Base-by-base conservation (phyloP, 2,888 invertebrate species). In the Melanostoma mellinum region DNA sequence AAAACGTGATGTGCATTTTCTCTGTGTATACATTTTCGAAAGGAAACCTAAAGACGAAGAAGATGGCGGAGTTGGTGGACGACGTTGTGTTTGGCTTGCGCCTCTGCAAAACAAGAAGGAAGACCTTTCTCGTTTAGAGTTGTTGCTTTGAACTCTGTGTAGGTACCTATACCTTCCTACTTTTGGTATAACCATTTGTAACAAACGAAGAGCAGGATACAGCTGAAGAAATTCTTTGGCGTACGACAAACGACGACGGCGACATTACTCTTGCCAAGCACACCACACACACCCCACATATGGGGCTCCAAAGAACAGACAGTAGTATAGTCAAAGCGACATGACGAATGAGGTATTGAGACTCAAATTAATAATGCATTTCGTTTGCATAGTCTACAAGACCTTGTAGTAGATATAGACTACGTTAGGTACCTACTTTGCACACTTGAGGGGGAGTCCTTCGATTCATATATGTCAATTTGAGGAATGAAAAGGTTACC, bases 341-440 rank as follows among this genome's bases (percentile, higher is more conserved):
- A 80, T 80, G 81, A 82, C 73, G 67, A 81, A 81, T 81, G 72
- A 81, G 72, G 68, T 77, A 82, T 82, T 82, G 81, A 82, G 81
- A 77, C 81, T 68, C 61, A 82, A 82, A 82, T 82, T 82, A 82
- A 82, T 82, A 82, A 82, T 82, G 81, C 81, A 82, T 77, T 82
- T 82, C 52, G 68, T 73, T 82, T 77, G 82, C 77, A 75, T 72
- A 81, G 65, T 81, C 71, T 65, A 65, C 71, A 81, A 67, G 75
- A 67, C 71, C 55, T 55, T 73, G 50, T 52, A 44, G 33, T 8
- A 8, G 40, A 20, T 20, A 20, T 20, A 20, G 20, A 20, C 20
- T 20, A 20, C 20, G 20, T 20, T 30, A 42, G 6, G 32, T 0
- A 9, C 35, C 2, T 4, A 2, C 32, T 35, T 42, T 5, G 10